Conservation (phyloP, 2,113 vertebrate genomes). For the Tylochromis polylepis region DNA sequence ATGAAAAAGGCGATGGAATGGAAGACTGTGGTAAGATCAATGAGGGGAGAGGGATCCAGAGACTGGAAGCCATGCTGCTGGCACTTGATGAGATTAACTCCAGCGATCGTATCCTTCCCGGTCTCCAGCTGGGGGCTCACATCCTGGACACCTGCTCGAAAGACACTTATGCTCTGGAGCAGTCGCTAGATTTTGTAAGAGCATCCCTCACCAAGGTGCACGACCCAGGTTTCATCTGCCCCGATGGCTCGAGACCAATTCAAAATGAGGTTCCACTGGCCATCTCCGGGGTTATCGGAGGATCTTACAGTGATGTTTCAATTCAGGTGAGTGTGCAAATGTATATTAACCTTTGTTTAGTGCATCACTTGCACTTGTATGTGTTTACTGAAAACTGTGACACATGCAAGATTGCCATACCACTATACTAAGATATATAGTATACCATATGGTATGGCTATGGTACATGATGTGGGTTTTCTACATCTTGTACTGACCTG, state of each 20-base stretch:
- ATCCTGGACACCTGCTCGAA: constrained; percentile 98
- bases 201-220: constrained; percentile 92
- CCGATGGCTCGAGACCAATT: constrained; percentile 89
- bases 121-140: constrained; percentile 87
- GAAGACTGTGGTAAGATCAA: constrained; percentile 96
- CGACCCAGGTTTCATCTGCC: constrained; percentile 92
- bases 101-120: constrained; percentile 84
- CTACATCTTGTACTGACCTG: neutral
- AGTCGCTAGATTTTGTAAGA: constrained; percentile 93
- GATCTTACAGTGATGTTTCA: constrained; percentile 97
- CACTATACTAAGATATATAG: neutral
- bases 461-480: neutral
- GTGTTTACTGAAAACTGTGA: neutral
- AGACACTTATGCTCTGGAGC: constrained; percentile 95
- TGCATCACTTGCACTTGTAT: neutral
- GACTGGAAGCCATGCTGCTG: constrained; percentile 96
- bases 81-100: constrained; percentile 94
- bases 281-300: constrained; percentile 93
- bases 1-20: constrained; percentile 85
- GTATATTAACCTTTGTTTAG: neutral
- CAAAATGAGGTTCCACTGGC: constrained; percentile 87
- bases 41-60: constrained; percentile 91
- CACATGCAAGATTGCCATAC: neutral
- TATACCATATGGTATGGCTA: neutral
- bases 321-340: constrained; percentile 82